These are phyloP conservation scores for Mungos mungo DNA, from an alignment of 2,113 vertebrate species.

Conservation along the genomic window DNA sequence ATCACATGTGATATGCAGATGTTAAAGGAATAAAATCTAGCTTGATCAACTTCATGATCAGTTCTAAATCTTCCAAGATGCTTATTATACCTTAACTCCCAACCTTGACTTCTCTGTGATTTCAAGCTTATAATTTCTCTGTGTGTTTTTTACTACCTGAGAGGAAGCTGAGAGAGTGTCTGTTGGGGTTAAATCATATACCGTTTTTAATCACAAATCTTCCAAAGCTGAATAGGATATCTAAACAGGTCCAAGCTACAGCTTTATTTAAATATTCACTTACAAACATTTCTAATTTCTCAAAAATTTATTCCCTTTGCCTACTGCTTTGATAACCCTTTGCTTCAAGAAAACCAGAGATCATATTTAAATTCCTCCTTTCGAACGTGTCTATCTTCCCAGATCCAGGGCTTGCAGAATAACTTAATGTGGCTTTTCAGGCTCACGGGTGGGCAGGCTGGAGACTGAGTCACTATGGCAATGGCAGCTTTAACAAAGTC, in stretches of 20 bases:
- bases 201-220: neutral
- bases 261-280: neutral
- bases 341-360: neutral
- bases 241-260: neutral
- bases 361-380: slow-evolving; percentile 27
- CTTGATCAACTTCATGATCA: neutral
- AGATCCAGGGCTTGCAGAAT: neutral
- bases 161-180: neutral
- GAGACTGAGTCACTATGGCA: neutral
- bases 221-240: neutral
- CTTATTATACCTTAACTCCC: neutral
- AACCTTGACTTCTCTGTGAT: neutral
- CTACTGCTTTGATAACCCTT: neutral
- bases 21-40: neutral
- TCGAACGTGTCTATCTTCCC: neutral
- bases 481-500: slow-evolving; percentile 20
- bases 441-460: neutral
- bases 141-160: neutral
- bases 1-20: neutral
- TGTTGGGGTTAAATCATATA: neutral
- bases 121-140: neutral
- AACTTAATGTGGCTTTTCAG: slow-evolving; percentile 5
- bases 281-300: neutral
- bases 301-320: neutral
- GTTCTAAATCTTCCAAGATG: neutral